phyloP scores from a whole-genome alignment of 2,888 invertebrate genomes.

The Synanthedon tipuliformis region DNA sequence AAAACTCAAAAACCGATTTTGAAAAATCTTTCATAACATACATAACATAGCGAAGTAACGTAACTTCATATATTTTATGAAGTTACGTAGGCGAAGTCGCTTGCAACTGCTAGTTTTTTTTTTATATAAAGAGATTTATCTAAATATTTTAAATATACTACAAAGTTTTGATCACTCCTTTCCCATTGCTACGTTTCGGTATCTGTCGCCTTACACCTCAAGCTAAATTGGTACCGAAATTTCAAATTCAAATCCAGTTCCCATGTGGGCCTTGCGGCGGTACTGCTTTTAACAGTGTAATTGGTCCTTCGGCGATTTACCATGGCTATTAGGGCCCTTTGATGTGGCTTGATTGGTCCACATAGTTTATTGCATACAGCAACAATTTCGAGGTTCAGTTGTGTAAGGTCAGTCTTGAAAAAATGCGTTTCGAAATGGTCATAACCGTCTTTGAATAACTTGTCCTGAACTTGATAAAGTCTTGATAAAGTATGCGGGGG shows the following conservation, averaged over 20 bases:
- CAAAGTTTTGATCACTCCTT: constrained; percentile 42
- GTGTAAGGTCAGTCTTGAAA: neutral
- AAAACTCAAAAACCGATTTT: no score
- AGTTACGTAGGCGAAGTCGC: no score
- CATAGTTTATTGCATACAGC: constrained; percentile 18
- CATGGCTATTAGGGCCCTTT: constrained; percentile 42
- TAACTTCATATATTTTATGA: no score
- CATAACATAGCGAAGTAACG: no score
- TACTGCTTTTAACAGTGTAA: constrained; percentile 53
- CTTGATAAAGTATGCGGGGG: no score
- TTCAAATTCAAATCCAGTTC: constrained; percentile 64
- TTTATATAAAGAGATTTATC: constrained; percentile 11
- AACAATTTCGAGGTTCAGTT: neutral
- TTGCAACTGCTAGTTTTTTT: no score
- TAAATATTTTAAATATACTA: constrained; percentile 22
- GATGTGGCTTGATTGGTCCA: constrained; percentile 53
- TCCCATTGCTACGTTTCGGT: constrained; percentile 37
- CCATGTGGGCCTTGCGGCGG: constrained; percentile 51
- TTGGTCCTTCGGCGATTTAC: constrained; percentile 53
- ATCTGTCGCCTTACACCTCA: constrained; percentile 61
- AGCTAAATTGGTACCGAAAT: constrained; percentile 66
- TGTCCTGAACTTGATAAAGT: no score
- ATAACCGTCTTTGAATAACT: no score
- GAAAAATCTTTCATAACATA: no score
- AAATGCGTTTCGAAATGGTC: no score